Percentiles rank a stretch among this genome's conserved stretches.
phyloP scores from a whole-genome alignment of 2,888 invertebrate genomes.

The Heliconius cydno region DNA sequence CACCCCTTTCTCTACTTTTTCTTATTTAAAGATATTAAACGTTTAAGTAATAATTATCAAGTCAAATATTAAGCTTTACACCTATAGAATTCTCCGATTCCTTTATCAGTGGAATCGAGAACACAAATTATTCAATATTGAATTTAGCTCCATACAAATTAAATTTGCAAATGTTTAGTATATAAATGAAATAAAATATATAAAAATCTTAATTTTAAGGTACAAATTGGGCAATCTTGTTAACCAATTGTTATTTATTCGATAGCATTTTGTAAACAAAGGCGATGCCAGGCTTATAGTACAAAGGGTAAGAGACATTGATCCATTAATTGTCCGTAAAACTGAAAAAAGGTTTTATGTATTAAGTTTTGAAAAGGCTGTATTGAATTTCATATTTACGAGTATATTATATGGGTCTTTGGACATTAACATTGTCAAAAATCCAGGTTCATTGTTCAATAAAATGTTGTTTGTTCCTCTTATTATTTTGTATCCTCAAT shows the following conservation, averaged over 20 bases:
- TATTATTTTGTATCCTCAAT: not conserved
- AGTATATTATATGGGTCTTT: not conserved
- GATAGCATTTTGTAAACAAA: not conserved
- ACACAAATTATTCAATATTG: too few relatives aligned
- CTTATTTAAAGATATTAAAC: too few relatives aligned
- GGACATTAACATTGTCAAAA: not conserved
- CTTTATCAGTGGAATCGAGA: too few relatives aligned
- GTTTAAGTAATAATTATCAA: too few relatives aligned
- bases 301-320: not conserved
- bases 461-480: not conserved
- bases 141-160: too few relatives aligned
- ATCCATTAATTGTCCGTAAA: not conserved
- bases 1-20: too few relatives aligned
- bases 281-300: not conserved
- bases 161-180: too few relatives aligned
- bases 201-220: too few relatives aligned
- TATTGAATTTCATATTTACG: not conserved
- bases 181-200: too few relatives aligned
- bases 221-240: not conserved
- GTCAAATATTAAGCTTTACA: too few relatives aligned
- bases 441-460: not conserved
- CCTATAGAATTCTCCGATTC: too few relatives aligned
- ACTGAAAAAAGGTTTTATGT: not conserved
- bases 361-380: not conserved
- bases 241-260: not conserved